Evolutionary conservation across 2,797 vertebrate genomes (phyloP), one percentile per base, ranked within the genome.

Genomic region (Lutjanus campechanus): DNA sequence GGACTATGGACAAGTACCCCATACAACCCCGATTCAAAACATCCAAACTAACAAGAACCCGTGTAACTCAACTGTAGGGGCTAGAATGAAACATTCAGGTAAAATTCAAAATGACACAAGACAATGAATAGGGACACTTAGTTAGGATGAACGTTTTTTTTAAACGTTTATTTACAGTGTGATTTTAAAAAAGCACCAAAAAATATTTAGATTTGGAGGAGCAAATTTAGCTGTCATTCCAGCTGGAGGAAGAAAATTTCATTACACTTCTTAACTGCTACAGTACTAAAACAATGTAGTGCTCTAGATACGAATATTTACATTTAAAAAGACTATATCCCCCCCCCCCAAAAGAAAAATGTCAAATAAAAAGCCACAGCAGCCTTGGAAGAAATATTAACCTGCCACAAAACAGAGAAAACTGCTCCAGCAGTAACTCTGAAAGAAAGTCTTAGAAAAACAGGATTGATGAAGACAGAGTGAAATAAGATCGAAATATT

Each of bases 161-260:
- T 22, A 85, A 87, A 77, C 0, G 7, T 93, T 93, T 93, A 93
- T 93, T 93, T 85, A 92, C 84, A 91, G 36, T 4, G 59, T 62
- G 65, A 77, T 70, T 73, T 51, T 54, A 44, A 67, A 83, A 83
- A 83, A 84, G 51, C 49, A 69, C 40, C 62, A 2, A 62, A 76
- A 36, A 77, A 68, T 55, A 59, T 56, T 44, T 13, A 43, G 15
- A 41, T 72, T 66, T 15, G 69, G 22, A 61, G 13, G 17, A 78
- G 40, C 8, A 82, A 60, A 60, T 69, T 5, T 66, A 80, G 79
- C 82, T 47, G 71, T 88, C 76, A 85, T 82, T 68, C 83, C 88
- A 91, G 86, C 87, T 83, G 53, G 5, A 83, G 43, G 11, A 79
- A 71, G 53, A 68, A 73, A 77, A 59, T 25, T 3, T 49, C 1